These are phyloP conservation scores for Troides helena DNA, from an alignment of 2,888 invertebrate species.

Conservation along the genomic window DNA sequence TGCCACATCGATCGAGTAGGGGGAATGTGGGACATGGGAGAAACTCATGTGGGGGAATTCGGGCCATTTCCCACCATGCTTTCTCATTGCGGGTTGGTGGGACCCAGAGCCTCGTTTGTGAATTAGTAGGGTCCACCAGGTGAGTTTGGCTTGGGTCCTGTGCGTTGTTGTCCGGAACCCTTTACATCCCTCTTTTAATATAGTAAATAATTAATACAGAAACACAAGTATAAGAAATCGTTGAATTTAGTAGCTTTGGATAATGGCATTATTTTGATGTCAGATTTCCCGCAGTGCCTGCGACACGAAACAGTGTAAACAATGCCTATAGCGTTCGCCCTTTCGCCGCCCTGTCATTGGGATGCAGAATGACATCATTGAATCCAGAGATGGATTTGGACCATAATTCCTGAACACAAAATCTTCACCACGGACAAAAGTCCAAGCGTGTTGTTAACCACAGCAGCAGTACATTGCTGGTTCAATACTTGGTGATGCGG, in stretches of 20 bases:
- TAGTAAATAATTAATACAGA: too few species aligned
- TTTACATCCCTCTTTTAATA: too few species aligned
- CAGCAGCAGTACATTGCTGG: slow-evolving; percentile 44
- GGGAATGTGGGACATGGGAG: too few species aligned
- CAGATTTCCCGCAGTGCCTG: slow-evolving; percentile 28
- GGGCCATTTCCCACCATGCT: too few species aligned
- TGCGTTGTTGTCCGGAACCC: too few species aligned
- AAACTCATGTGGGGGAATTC: too few species aligned
- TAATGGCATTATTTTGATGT: background rate
- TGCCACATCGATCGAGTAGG: too few species aligned
- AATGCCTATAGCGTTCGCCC: slow-evolving; percentile 53
- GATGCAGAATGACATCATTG: slow-evolving; percentile 75
- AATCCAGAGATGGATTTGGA: slow-evolving; percentile 73
- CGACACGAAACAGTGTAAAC: slow-evolving; percentile 46
- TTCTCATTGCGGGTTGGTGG: too few species aligned
- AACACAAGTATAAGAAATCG: too few species aligned
- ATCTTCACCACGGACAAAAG: slow-evolving; percentile 40
- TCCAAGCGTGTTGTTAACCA: background rate
- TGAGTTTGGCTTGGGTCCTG: too few species aligned
- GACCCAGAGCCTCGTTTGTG: too few species aligned
- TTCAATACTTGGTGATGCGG: background rate
- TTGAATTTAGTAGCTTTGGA: background rate
- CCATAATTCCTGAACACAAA: slow-evolving; percentile 73
- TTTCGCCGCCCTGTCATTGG: slow-evolving; percentile 73
- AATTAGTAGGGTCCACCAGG: too few species aligned